phyloP scores from a whole-genome alignment of 2,797 vertebrate species.

The Okamejei kenojei region DNA sequence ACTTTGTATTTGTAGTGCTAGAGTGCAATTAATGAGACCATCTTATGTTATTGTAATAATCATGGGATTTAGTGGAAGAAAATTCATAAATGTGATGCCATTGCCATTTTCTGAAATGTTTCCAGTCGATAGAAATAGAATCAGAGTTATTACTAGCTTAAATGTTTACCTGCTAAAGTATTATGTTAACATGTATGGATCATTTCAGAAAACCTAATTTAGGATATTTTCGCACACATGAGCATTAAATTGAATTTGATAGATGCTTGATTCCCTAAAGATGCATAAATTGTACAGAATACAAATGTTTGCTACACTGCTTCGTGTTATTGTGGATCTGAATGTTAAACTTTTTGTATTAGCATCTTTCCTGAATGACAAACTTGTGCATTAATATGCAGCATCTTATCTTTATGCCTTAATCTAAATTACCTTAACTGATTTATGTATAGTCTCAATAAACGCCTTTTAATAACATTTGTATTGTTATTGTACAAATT shows the following conservation, averaged over 20 bases:
- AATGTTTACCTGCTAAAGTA: background rate
- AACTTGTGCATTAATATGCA: background rate
- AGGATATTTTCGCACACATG: background rate
- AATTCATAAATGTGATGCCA: background rate
- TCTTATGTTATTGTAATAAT: background rate
- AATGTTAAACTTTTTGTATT: background rate
- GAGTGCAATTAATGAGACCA: background rate
- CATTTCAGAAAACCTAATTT: constrained; percentile 16
- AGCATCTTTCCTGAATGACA: background rate
- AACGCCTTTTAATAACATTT: background rate
- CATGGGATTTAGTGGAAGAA: background rate
- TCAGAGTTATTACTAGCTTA: background rate
- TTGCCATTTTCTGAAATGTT: background rate
- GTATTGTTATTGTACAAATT: background rate
- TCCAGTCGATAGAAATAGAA: too few relatives aligned
- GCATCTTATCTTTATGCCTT: background rate
- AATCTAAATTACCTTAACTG: background rate
- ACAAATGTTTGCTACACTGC: background rate
- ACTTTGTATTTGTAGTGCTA: background rate
- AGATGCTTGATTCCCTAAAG: background rate
- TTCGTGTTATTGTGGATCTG: constrained; percentile 9
- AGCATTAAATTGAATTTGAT: background rate
- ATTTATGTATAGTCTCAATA: background rate
- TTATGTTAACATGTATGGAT: background rate
- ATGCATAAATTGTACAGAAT: background rate